These are phyloP conservation scores for Rynchops niger DNA, from an alignment of 2,113 vertebrate genomes.

Conservation along the genomic window DNA sequence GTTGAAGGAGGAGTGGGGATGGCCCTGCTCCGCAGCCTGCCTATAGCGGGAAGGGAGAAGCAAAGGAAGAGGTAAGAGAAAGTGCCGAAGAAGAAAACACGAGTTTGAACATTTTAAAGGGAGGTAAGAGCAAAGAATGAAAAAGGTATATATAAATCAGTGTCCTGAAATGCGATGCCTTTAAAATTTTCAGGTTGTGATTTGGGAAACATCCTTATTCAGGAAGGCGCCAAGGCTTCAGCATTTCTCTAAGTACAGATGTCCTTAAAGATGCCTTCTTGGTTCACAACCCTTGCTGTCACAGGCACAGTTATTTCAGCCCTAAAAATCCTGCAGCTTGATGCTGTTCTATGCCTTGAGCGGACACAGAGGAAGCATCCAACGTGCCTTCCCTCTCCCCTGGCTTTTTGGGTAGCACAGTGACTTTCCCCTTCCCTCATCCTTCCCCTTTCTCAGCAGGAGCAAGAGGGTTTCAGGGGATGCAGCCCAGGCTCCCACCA, in stretches of 20 bases:
- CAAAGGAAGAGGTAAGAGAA: neutral
- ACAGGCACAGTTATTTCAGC: neutral
- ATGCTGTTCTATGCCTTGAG: neutral
- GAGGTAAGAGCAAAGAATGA: neutral
- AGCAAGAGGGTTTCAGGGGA: neutral
- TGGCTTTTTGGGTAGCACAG: neutral
- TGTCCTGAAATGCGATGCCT: neutral
- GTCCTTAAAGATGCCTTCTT: neutral
- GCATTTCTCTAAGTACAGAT: neutral
- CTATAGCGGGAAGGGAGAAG: neutral
- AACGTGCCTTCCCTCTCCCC: accelerated
- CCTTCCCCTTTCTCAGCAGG: neutral
- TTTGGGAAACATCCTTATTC: neutral
- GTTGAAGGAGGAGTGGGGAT: slow-evolving; percentile 60
- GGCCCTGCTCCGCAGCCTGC: slow-evolving; percentile 42
- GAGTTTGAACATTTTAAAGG: neutral
- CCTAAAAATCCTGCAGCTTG: neutral
- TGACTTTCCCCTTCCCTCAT: neutral
- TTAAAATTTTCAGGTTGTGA: neutral
- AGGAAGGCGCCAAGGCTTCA: neutral
- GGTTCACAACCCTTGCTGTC: neutral
- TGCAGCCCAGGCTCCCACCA: neutral
- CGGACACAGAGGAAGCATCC: neutral
- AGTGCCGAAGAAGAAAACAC: neutral
- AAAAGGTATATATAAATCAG: neutral